Conservation (phyloP, 1,140 invertebrate genomes). For the Lasioglossum baleicum region DNA sequence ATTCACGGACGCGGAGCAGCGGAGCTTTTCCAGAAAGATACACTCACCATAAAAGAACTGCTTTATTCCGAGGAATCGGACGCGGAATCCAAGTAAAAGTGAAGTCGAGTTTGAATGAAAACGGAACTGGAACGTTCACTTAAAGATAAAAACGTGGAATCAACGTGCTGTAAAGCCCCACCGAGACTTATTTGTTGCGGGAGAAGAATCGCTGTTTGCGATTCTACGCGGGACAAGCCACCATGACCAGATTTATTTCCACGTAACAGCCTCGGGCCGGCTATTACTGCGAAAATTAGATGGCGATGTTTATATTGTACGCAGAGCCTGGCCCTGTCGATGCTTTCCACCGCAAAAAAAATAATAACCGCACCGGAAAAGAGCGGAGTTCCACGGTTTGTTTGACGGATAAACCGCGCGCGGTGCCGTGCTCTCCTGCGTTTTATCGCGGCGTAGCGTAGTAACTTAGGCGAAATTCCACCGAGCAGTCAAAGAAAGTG, state of each 20-base stretch:
- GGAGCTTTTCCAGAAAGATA: too few species aligned
- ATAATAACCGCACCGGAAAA: neutral
- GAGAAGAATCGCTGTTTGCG: slow-evolving; percentile 35
- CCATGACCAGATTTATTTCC: slow-evolving; percentile 54
- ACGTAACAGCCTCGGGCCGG: slow-evolving; percentile 20
- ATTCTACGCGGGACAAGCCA: slow-evolving; percentile 38
- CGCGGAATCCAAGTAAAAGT: neutral
- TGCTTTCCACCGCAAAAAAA: neutral
- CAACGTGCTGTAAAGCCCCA: neutral
- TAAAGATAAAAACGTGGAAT: neutral
- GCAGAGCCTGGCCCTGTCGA: slow-evolving; percentile 28
- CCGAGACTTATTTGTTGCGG: slow-evolving; percentile 12
- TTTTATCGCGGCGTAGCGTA: neutral
- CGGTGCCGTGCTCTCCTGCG: neutral
- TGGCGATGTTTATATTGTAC: slow-evolving; percentile 59
- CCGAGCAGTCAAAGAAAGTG: neutral
- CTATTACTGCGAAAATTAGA: slow-evolving; percentile 47
- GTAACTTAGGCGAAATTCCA: neutral
- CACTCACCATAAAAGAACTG: neutral
- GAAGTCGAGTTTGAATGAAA: neutral
- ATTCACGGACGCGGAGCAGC: too few species aligned
- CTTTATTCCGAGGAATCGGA: neutral
- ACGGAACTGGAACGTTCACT: neutral
- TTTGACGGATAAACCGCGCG: slow-evolving; percentile 5
- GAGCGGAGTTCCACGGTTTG: neutral